Base-by-base conservation (phyloP, 2,113 vertebrate species). In the Tenrec ecaudatus region DNA sequence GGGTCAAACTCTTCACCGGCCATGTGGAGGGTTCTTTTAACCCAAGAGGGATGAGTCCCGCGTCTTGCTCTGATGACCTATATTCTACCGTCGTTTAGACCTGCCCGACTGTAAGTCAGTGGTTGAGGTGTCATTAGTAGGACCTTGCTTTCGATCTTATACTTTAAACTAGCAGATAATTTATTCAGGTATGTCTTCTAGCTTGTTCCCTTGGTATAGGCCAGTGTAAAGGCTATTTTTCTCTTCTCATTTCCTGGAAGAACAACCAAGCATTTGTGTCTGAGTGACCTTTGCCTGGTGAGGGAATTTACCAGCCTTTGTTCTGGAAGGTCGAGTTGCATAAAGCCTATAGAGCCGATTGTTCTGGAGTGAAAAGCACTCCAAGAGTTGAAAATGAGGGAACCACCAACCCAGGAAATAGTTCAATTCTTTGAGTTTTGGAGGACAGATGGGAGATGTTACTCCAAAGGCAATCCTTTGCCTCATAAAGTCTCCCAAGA, bases 241-340 rank as follows among this genome's bases (percentile, higher is more conserved):
- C 19, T 33, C 38, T 82, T 29, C 47, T 14, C 31, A 40, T 11
- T 75, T 68, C 22, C 43, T 57, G 17, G 38, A 96, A 93, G 64
- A 88, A 91, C 19, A 92, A 62, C 33, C 29, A 64, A 88, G 53
- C 3, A 14, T 86, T 86, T 94, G 82, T 88, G 82, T 93, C 75
- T 27, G 90, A 88, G 36, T 78, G 62, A 53, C 60, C 71, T 73
- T 92, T 81, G 66, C 86, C 31, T 84, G 73, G 57, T 79, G 15
- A 27, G 43, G 91, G 60, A 94, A 93, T 69, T 87, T 94, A 69
- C 62, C 84, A 86, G n/a, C 68, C 78, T 84, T 95, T 79, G 33
- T 89, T 87, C 77, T 81, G 79, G 95, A 92, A 82, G 62, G 10
- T n/a, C 19, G 60, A 29, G 81, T 82, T 81, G 84, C 53, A 92